These are phyloP conservation scores for Criorhina ranunculi DNA, from an alignment of 2,888 invertebrate species.

Conservation along the genomic window DNA sequence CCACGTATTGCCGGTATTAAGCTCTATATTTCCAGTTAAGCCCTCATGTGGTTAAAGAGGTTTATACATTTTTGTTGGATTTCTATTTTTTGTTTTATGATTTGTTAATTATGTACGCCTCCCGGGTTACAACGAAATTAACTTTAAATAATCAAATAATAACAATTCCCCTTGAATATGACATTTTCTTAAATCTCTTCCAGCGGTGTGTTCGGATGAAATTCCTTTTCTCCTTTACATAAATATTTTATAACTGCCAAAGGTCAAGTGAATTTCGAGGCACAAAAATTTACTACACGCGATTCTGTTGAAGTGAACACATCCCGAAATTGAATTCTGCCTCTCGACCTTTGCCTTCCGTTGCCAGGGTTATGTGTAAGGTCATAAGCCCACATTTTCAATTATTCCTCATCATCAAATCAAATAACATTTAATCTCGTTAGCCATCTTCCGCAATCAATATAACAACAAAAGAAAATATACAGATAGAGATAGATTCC, in stretches of 20 bases:
- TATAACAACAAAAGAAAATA: neutral
- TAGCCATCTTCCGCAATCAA: slow-evolving; percentile 6
- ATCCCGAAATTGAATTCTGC: neutral
- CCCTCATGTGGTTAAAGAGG: no score
- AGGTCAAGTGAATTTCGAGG: slow-evolving; percentile 7
- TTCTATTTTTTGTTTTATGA: no score
- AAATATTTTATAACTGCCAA: slow-evolving; percentile 11
- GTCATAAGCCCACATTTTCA: slow-evolving; percentile 9
- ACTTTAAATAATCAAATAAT: neutral
- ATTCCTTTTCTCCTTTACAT: no score
- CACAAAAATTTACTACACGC: neutral
- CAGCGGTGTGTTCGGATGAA: neutral
- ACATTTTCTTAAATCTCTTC: slow-evolving; percentile 9
- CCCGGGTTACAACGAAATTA: neutral
- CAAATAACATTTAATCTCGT: neutral
- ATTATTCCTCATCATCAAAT: neutral
- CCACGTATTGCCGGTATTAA: no score
- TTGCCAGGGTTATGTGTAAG: slow-evolving; percentile 7
- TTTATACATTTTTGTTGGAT: no score
- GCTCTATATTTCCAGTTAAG: no score
- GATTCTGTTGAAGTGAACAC: neutral
- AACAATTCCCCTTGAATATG: neutral
- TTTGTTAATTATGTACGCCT: neutral
- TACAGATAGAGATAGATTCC: neutral
- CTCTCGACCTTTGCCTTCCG: slow-evolving; percentile 5